Evolutionary conservation across 2,113 vertebrate genomes (phyloP).

Genomic region (Jaculus jaculus): DNA sequence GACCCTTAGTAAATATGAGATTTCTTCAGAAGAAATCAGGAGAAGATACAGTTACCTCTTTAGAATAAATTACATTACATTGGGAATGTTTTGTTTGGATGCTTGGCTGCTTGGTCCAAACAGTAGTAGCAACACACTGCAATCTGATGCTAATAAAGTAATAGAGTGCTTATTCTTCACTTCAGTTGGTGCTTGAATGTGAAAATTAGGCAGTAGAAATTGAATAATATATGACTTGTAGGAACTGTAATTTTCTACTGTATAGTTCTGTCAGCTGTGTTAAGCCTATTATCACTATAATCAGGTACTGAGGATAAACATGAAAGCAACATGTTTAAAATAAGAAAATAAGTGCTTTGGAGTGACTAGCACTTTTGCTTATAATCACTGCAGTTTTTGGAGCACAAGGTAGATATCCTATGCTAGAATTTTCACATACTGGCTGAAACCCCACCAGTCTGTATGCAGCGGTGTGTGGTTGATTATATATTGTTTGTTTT

Average conservation of each 20-base stretch:
- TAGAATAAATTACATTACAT: neutral
- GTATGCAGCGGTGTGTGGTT: neutral
- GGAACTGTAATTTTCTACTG: slow-evolving; percentile 64
- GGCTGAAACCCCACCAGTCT: neutral
- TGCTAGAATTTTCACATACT: neutral
- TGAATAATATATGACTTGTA: slow-evolving; percentile 54
- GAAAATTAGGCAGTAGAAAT: slow-evolving; percentile 58
- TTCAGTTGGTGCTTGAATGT: slow-evolving; percentile 25
- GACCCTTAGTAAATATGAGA: neutral
- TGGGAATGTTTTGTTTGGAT: neutral
- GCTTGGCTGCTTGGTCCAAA: neutral
- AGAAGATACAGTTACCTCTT: neutral
- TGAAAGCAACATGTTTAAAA: slow-evolving; percentile 37
- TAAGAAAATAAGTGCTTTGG: slow-evolving; percentile 35
- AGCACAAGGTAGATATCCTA: neutral
- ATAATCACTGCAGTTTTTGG: neutral
- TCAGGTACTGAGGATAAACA: neutral
- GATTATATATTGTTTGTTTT: neutral
- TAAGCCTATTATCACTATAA: slow-evolving; percentile 1
- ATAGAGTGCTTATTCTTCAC: neutral
- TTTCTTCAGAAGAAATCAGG: neutral
- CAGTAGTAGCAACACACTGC: neutral
- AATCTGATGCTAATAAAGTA: neutral
- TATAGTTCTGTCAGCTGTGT: slow-evolving; percentile 15
- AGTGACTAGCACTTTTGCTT: slow-evolving; percentile 15